These are phyloP conservation scores for Nyleta sp. DNA, from an alignment of 2,888 invertebrate genomes.

Conservation along the genomic window DNA sequence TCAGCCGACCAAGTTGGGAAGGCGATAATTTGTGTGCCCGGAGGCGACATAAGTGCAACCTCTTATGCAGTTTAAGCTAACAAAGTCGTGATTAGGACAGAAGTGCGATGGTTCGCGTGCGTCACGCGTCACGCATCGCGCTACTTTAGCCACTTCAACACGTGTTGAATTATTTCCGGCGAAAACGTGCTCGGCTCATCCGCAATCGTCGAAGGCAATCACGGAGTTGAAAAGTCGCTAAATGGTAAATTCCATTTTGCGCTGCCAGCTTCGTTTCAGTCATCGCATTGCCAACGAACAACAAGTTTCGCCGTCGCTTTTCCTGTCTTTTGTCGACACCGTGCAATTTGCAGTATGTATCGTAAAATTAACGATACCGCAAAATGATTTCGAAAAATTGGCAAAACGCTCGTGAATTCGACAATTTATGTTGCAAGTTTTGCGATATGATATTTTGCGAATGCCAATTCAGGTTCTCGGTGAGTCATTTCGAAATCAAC, in stretches of 20 bases:
- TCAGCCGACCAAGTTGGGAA: constrained; percentile 23
- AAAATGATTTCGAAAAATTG: too few species aligned
- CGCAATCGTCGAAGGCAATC: constrained; percentile 42
- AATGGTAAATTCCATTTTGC: constrained; percentile 12
- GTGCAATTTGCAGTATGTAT: too few species aligned
- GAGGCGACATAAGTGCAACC: constrained; percentile 62
- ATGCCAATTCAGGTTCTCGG: too few species aligned
- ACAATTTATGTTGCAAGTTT: too few species aligned
- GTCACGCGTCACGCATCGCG: constrained; percentile 82
- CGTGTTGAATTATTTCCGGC: constrained; percentile 81
- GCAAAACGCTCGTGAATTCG: too few species aligned
- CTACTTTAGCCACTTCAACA: constrained; percentile 81
- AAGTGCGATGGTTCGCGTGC: constrained; percentile 78
- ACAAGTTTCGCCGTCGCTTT: too few species aligned
- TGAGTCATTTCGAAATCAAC: too few species aligned
- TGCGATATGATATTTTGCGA: too few species aligned
- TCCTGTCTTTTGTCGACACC: too few species aligned
- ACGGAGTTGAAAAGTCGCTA: constrained; percentile 41
- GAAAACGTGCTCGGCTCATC: constrained; percentile 71
- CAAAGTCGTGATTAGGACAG: constrained; percentile 79
- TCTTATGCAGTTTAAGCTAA: constrained; percentile 73
- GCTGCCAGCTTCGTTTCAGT: too few species aligned
- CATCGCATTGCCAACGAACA: too few species aligned
- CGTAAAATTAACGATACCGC: too few species aligned
- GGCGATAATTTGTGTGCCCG: constrained; percentile 44